Percentiles rank a stretch among this genome's conserved stretches.
phyloP scores from a whole-genome alignment of 1,140 invertebrate species.

The Hylaeus anthracinus region DNA sequence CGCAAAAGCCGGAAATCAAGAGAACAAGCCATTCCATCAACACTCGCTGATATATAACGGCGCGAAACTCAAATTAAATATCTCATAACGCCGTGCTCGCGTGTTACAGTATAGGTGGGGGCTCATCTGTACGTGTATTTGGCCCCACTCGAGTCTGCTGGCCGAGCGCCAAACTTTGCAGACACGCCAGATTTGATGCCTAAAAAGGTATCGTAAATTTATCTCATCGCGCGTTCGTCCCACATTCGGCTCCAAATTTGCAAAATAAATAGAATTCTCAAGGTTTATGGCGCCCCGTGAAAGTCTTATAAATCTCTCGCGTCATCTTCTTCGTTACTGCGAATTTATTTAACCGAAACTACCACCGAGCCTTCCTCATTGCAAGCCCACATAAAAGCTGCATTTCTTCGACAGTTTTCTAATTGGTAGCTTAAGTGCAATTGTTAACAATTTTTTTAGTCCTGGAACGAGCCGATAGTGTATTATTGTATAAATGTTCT shows the following conservation, averaged over 20 bases:
- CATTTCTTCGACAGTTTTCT: too few relatives aligned
- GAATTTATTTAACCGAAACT: too few relatives aligned
- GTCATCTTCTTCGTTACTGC: conserved; percentile 18
- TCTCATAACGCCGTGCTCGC: conserved; percentile 63
- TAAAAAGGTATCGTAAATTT: conserved; percentile 70
- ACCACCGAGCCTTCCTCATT: too few relatives aligned
- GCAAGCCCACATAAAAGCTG: too few relatives aligned
- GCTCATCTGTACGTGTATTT: conserved; percentile 46
- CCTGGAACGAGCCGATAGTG: too few relatives aligned
- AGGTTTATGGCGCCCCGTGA: conserved; percentile 52
- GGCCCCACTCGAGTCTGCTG: conserved; percentile 51
- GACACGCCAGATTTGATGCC: conserved; percentile 65
- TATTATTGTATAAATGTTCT: too few relatives aligned
- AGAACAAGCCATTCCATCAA: conserved; percentile 66
- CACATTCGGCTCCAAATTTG: conserved; percentile 54
- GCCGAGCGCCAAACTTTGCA: conserved; percentile 60
- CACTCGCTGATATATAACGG: conserved; percentile 63
- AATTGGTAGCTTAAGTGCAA: too few relatives aligned
- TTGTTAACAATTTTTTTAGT: too few relatives aligned
- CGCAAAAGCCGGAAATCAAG: conserved; percentile 51
- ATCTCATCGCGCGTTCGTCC: conserved; percentile 63
- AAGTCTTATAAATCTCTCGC: conserved; percentile 55
- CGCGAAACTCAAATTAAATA: conserved; percentile 71
- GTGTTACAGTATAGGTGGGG: conserved; percentile 42
- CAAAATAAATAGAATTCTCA: conserved; percentile 66